phyloP scores from a whole-genome alignment of 2,888 invertebrate genomes.

The Latheticus oryzae region DNA sequence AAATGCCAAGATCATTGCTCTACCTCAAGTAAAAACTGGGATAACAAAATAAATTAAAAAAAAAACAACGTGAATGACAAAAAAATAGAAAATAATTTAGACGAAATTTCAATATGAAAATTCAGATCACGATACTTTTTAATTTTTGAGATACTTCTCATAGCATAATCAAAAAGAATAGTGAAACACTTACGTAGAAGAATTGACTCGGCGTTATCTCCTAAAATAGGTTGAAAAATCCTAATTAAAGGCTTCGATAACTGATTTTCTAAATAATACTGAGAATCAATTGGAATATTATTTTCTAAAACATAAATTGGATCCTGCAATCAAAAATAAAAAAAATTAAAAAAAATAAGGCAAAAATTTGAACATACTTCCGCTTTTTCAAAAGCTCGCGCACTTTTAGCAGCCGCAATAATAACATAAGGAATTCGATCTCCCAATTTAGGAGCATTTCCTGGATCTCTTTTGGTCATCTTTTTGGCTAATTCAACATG shows the following conservation, averaged over 20 bases:
- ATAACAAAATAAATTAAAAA: too few species aligned
- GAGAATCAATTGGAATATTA: slow-evolving; percentile 96
- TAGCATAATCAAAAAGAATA: not conserved
- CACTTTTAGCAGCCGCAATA: slow-evolving; percentile 89
- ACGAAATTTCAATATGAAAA: too few species aligned
- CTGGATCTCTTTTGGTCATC: slow-evolving; percentile 97
- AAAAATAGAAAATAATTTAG: too few species aligned
- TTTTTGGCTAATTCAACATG: slow-evolving; percentile 97
- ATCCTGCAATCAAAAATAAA: slow-evolving; percentile 68
- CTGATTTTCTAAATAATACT: slow-evolving; percentile 98
- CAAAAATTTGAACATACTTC: slow-evolving; percentile 70
- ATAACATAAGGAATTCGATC: slow-evolving; percentile 99
- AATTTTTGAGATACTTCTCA: not conserved
- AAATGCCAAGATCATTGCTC: too few species aligned
- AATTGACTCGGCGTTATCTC: slow-evolving; percentile 95
- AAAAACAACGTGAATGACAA: too few species aligned
- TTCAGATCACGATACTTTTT: too few species aligned
- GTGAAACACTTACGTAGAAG: slow-evolving; percentile 74
- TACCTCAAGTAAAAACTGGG: too few species aligned
- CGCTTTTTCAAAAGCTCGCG: slow-evolving; percentile 96
- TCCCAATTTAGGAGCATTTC: slow-evolving; percentile 97
- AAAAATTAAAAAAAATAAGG: slow-evolving; percentile 5
- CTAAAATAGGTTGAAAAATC: slow-evolving; percentile 98
- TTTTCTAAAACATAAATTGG: slow-evolving; percentile 98
- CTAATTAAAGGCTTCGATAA: slow-evolving; percentile 94